Base-by-base conservation (phyloP, 2,797 vertebrate genomes). In the Steatocranus sp. region DNA sequence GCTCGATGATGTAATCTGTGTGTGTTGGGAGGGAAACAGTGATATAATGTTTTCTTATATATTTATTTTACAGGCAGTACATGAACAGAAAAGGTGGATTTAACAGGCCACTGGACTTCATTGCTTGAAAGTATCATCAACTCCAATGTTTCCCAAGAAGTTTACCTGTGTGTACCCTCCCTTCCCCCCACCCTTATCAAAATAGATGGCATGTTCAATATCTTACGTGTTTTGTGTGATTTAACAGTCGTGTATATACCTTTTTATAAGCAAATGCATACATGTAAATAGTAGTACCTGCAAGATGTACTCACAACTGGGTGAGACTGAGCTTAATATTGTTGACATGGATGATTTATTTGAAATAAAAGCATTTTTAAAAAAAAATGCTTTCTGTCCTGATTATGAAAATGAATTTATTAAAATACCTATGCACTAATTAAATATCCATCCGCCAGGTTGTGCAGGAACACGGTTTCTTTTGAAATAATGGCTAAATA, bases 61-160 rank as follows among this genome's bases (percentile, higher is more conserved):
- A 74, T 89, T 85, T 91, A 18, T 92, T 88, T 92, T 78, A 83
- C 88, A 99, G 98, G 96, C 98, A 99, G 80, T 99, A 99, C 94
- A 99, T 99, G 98, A 99, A 99, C 97, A 96, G 98, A 78, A 99
- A 99, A 96, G 98, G 98, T 88, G 98, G 98, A 84, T 99, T 99
- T 95, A 99, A 99, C 97, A 97, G 98, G 94, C 98, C 98, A 8
- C 94, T 99, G 96, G 98, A 99, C 94, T 99, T 99, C 94, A 98
- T 99, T 27, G 98, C 98, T 20, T 99, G 94, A 98, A 48, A 18
- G 81, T 7, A 8, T 76, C 66, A 68, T 11, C 63, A 79, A 8
- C 80, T 78, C 8, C 2, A 3, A 11, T 75, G 51, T 74, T 78
- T n/a, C 17, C 18, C 1, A 20, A 68, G 46, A 81, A 74, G 15